phyloP scores from a whole-genome alignment of 1,140 invertebrate species.

The Mylabris phalerata region DNA sequence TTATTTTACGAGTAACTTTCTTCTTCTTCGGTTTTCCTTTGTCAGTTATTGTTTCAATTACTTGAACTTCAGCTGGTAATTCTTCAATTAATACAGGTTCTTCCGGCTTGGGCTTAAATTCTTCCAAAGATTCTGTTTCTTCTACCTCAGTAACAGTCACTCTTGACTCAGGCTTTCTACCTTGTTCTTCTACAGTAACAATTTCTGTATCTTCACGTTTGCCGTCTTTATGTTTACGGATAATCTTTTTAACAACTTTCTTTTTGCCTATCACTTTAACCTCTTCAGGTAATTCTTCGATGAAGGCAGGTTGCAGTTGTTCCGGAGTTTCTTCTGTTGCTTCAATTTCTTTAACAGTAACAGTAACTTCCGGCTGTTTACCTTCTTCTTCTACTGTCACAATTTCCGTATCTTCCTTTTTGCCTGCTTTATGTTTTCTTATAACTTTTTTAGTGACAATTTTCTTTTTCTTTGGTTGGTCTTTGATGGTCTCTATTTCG shows the following conservation, averaged over 20 bases:
- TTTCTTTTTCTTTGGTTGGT: slow-evolving; percentile 15
- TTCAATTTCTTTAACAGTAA: slow-evolving; percentile 21
- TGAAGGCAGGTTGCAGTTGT: slow-evolving; percentile 24
- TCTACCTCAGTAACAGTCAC: slow-evolving; percentile 23
- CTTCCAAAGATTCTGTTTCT: slow-evolving; percentile 15
- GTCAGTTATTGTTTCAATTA: slow-evolving; percentile 37
- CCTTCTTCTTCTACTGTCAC: slow-evolving; percentile 36
- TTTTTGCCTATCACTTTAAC: slow-evolving; percentile 28
- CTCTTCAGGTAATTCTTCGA: slow-evolving; percentile 40
- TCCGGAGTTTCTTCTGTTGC: slow-evolving; percentile 13
- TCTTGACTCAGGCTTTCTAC: slow-evolving; percentile 22
- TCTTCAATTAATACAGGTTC: slow-evolving; percentile 15
- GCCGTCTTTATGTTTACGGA: slow-evolving; percentile 35
- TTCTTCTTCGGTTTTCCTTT: slow-evolving; percentile 15
- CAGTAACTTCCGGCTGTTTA: slow-evolving; percentile 34
- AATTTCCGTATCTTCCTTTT: slow-evolving; percentile 34
- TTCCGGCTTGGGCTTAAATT: neutral
- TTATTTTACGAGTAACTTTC: slow-evolving; percentile 35
- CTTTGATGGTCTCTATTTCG: slow-evolving; percentile 17
- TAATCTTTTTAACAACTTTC: slow-evolving; percentile 25
- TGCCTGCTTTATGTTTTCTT: slow-evolving; percentile 31
- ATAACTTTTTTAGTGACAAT: slow-evolving; percentile 37
- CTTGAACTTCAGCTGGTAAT: slow-evolving; percentile 37
- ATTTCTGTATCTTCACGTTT: slow-evolving; percentile 39
- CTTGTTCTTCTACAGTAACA: slow-evolving; percentile 31